Evolutionary conservation across 2,113 vertebrate genomes (phyloP).

Genomic region (Grammomys surdaster): DNA sequence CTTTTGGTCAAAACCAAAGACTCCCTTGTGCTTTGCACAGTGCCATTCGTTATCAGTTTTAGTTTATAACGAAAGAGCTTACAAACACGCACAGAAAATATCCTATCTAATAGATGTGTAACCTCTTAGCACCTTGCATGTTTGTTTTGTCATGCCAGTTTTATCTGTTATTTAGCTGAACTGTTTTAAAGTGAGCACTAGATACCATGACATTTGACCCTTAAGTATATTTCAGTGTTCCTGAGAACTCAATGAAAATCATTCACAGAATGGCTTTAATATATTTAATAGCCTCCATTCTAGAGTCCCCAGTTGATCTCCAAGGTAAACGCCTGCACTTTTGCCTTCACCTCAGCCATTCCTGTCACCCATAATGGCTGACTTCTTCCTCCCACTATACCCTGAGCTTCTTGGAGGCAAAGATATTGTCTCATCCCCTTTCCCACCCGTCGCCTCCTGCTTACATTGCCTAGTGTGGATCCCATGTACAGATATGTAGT

Average conservation of each 20-base stretch:
- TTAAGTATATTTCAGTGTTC: neutral
- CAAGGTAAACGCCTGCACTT: neutral
- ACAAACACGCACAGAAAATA: neutral
- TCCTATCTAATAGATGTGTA: neutral
- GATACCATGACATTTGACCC: neutral
- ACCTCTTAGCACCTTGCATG: neutral
- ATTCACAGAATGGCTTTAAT: neutral
- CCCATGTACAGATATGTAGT: too few species aligned
- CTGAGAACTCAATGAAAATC: neutral
- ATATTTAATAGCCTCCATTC: neutral
- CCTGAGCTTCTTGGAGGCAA: neutral
- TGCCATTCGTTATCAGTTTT: neutral
- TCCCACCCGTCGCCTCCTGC: neutral
- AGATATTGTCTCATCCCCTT: neutral
- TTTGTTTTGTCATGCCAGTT: neutral
- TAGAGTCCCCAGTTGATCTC: neutral
- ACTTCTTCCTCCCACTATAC: neutral
- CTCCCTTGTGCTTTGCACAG: neutral
- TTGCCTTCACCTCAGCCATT: neutral
- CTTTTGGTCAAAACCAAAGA: neutral
- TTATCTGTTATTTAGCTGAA: constrained; percentile 27
- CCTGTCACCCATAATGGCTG: neutral
- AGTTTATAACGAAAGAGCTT: neutral
- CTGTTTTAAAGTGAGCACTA: constrained; percentile 29
- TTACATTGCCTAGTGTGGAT: neutral